phyloP scores from a whole-genome alignment of 2,113 vertebrate genomes.

The Stigmatopora nigra region DNA sequence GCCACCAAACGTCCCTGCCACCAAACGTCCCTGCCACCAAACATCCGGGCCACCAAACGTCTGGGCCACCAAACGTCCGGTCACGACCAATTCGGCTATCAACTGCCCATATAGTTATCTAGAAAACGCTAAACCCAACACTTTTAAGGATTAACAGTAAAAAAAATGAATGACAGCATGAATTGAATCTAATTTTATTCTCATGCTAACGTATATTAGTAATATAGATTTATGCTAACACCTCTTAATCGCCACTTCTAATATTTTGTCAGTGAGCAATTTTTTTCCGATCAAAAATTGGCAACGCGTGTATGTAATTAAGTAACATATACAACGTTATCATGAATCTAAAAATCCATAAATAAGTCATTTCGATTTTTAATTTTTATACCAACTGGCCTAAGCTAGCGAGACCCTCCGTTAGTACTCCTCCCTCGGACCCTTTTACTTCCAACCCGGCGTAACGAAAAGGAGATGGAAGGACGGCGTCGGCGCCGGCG shows the following conservation, averaged over 20 bases:
- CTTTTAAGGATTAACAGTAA: too few relatives aligned
- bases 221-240: neutral
- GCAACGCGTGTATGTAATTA: neutral
- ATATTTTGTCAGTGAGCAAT: neutral
- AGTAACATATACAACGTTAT: slow-evolving; percentile 2
- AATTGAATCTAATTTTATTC: too few relatives aligned
- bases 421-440: slow-evolving; percentile 42
- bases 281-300: neutral
- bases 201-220: too few relatives aligned
- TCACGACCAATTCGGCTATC: too few relatives aligned
- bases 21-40: too few relatives aligned
- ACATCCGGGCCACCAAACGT: too few relatives aligned
- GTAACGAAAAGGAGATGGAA: slow-evolving; percentile 53
- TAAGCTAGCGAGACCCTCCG: slow-evolving; percentile 40
- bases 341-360: slow-evolving; percentile 33
- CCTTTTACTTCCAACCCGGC: slow-evolving; percentile 17
- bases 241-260: neutral
- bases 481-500: slow-evolving; percentile 23
- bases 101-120: too few relatives aligned
- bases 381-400: slow-evolving; percentile 22
- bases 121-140: too few relatives aligned
- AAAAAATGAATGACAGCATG: too few relatives aligned
- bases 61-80: too few relatives aligned
- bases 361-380: slow-evolving; percentile 32
- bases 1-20: too few relatives aligned